Conservation (phyloP, 2,113 vertebrate genomes). For the Ascaphus truei region DNA sequence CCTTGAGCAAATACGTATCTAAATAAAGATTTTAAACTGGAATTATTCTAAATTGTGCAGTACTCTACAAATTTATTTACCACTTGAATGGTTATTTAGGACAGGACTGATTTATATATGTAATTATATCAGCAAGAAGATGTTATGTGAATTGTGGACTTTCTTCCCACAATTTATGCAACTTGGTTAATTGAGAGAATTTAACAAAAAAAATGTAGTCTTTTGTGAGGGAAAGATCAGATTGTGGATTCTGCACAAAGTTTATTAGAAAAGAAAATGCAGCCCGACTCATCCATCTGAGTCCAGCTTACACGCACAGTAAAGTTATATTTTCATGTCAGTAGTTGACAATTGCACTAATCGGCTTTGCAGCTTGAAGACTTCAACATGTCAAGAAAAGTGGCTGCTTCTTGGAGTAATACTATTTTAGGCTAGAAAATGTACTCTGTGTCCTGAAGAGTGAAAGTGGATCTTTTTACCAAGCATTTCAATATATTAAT, state of each 20-base stretch:
- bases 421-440: slow-evolving; percentile 9
- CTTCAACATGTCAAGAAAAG: not conserved
- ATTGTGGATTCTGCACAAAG: not conserved
- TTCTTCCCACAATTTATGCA: not conserved
- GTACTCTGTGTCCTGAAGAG: not conserved
- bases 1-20: slow-evolving; percentile 21
- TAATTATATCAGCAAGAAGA: slow-evolving; percentile 15
- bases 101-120: slow-evolving; percentile 3
- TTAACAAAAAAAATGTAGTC: too few relatives aligned
- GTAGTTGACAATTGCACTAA: slow-evolving; percentile 7
- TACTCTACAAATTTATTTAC: slow-evolving; percentile 17
- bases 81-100: slow-evolving; percentile 20
- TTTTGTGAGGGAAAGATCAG: too few relatives aligned
- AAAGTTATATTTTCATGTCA: too few relatives aligned
- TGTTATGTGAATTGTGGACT: not conserved
- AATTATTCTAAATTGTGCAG: not conserved
- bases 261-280: slow-evolving; percentile 4
- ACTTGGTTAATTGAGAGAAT: not conserved
- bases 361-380: slow-evolving; percentile 1
- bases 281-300: too few relatives aligned
- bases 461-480: slow-evolving; percentile 8
- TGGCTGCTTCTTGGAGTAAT: slow-evolving; percentile 3
- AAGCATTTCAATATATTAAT: slow-evolving; percentile 17
- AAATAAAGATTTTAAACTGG: not conserved
- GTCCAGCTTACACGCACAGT: too few relatives aligned